Evolutionary conservation across 1,140 invertebrate species (phyloP), one percentile per base, ranked within the genome.

Genomic region (Thrips palmi): DNA sequence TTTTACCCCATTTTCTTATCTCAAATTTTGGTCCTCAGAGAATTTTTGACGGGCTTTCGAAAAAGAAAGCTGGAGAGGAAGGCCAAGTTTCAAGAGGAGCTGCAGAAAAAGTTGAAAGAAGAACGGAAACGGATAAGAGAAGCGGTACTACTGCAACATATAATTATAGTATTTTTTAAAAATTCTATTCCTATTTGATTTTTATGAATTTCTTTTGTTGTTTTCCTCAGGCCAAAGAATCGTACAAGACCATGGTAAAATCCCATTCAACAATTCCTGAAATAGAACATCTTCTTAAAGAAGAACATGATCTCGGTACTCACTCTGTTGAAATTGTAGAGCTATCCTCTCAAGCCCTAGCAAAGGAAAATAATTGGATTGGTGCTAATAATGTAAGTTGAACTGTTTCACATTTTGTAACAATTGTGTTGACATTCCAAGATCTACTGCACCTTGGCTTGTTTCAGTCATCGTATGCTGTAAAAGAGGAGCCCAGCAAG

Each of bases 41-140:
- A 43, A 18, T 45, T 40, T 28, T 31, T 45, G 6, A 38, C 41
- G 27, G 44, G 44, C 1, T 45, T 45, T 32, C 44, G 30, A 12
- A 40, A 44, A 40, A 39, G 44, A 27, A 45, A 45, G 23, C 7
- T 35, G 30, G 17, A 42, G 36, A 28, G 41, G 21, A 43, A 36
- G 32, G 36, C 30, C 15, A 43, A 29, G 33, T 37, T 37, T 17
- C 36, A 43, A 14, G 44, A 45, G 21, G 20, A 45, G 8, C 17
- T 43, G 2, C n/a, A 45, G 20, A 14, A 27, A 19, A 36, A 43
- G 21, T 20, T 43, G 10, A 45, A 40, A 36, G 36, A 39, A 23
- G 44, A 45, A 37, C 28, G 33, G 25, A 45, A 43, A 20, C 14
- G 38, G 14, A 10, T 45, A 4, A 39, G 37, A 20, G 15, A 34